Evolutionary conservation across 1,140 invertebrate species (phyloP).

Genomic region (Lysiphlebus fabarum): DNA sequence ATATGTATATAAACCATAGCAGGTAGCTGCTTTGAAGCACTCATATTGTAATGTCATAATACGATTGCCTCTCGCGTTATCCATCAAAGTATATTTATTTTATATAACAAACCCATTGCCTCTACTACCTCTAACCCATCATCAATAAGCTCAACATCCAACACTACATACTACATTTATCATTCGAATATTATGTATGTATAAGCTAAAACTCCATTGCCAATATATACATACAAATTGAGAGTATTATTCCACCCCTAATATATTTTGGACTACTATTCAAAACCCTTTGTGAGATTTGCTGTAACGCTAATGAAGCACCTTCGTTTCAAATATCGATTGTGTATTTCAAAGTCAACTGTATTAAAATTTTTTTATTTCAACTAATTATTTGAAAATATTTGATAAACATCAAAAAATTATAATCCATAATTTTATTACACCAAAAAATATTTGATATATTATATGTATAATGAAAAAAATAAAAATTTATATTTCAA

Average conservation of each 20-base stretch:
- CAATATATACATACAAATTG: background rate
- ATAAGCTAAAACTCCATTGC: slow-evolving; percentile 25
- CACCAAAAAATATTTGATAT: too few species aligned
- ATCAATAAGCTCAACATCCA: slow-evolving; percentile 17
- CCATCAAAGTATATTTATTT: background rate
- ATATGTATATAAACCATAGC: slow-evolving; percentile 15
- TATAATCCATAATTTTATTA: too few species aligned
- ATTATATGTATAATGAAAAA: too few species aligned
- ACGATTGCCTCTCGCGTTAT: slow-evolving; percentile 27
- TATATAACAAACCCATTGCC: too few species aligned
- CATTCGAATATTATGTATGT: background rate
- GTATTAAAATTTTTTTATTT: too few species aligned
- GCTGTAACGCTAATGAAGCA: slow-evolving; percentile 39
- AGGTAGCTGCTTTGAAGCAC: slow-evolving; percentile 40
- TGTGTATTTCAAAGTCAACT: too few species aligned
- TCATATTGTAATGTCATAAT: slow-evolving; percentile 38
- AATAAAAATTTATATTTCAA: too few species aligned
- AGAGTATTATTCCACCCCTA: background rate
- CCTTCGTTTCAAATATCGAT: slow-evolving; percentile 14
- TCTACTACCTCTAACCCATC: background rate
- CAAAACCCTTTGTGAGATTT: slow-evolving; percentile 34
- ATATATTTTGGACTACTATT: slow-evolving; percentile 4
- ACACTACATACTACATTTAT: too few species aligned
- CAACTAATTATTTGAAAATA: too few species aligned
- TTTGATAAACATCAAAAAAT: too few species aligned